Conservation (phyloP, 2,888 invertebrate genomes). For the Prosopocoilus inquinatus region DNA sequence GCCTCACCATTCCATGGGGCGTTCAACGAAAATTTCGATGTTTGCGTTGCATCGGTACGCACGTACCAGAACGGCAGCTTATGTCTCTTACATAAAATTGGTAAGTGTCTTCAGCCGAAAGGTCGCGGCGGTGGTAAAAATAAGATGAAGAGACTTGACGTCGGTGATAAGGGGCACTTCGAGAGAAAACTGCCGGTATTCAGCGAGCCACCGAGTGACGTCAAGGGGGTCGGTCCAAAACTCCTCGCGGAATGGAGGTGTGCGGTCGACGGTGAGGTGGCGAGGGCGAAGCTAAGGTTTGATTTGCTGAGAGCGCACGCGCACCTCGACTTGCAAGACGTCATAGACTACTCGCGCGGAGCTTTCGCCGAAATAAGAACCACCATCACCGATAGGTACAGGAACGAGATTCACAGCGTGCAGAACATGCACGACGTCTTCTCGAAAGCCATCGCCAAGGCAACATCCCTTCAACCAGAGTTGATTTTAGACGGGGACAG, state of each 20-base stretch:
- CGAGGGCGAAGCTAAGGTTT: constrained; percentile 53
- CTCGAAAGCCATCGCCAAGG: constrained; percentile 49
- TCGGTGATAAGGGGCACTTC: constrained; percentile 6
- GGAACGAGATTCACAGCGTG: constrained; percentile 47
- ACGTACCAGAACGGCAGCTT: constrained; percentile 22
- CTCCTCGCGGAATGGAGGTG: constrained; percentile 60
- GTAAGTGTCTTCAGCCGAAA: constrained; percentile 13
- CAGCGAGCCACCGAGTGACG: constrained; percentile 27
- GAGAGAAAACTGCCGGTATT: constrained; percentile 21
- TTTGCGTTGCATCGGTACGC: constrained; percentile 46
- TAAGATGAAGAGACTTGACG: constrained; percentile 6
- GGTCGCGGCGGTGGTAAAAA: constrained; percentile 7
- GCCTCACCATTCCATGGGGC: constrained; percentile 24
- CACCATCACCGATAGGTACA: constrained; percentile 47
- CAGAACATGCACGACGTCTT: constrained; percentile 42
- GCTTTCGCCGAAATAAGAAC: constrained; percentile 55
- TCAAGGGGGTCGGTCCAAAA: constrained; percentile 43
- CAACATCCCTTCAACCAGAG: constrained; percentile 47
- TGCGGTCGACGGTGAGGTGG: constrained; percentile 58
- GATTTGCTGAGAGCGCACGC: constrained; percentile 52
- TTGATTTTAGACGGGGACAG: constrained; percentile 48
- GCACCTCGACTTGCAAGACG: constrained; percentile 51
- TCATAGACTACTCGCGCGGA: constrained; percentile 51
- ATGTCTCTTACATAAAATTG: constrained; percentile 10
- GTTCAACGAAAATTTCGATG: constrained; percentile 30